These are phyloP conservation scores for Orchestes rusci DNA, from an alignment of 2,888 invertebrate genomes.

Conservation along the genomic window DNA sequence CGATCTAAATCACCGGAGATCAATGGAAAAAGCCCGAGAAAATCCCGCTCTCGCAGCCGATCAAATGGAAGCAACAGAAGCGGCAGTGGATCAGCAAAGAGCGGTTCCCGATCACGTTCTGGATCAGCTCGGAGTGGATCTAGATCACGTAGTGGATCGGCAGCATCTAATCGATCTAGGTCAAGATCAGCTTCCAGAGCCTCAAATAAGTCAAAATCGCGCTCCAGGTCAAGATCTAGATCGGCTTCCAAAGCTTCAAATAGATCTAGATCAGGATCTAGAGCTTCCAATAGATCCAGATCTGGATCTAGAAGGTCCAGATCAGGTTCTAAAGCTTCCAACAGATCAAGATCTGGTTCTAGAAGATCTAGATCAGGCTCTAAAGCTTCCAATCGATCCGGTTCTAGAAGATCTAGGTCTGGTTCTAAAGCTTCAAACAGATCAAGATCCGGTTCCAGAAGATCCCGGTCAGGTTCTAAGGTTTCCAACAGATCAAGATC, in stretches of 20 bases:
- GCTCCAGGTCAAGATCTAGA: constrained; percentile 25
- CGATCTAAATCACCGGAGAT: too few species aligned
- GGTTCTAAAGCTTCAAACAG: neutral
- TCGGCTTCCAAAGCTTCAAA: constrained; percentile 15
- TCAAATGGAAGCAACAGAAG: constrained; percentile 16
- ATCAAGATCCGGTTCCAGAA: constrained; percentile 35
- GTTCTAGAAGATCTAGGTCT: constrained; percentile 28
- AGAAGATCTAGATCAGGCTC: constrained; percentile 24
- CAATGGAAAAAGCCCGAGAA: too few species aligned
- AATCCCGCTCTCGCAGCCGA: constrained; percentile 11
- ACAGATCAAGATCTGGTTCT: constrained; percentile 19
- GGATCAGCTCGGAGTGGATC: constrained; percentile 28
- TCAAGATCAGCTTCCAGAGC: constrained; percentile 6
- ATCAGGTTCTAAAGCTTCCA: constrained; percentile 5
- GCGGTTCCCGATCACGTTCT: constrained; percentile 31
- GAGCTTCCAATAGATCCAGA: constrained; percentile 3
- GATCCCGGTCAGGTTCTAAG: constrained; percentile 1
- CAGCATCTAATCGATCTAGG: neutral
- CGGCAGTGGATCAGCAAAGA: constrained; percentile 32
- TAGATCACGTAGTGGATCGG: constrained; percentile 31
- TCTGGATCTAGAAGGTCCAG: constrained; percentile 28
- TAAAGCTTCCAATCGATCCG: constrained; percentile 6
- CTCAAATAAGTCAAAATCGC: constrained; percentile 9
- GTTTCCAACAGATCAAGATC: constrained; percentile 4
- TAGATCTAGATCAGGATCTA: constrained; percentile 7